A percentile compares a stretch with the other conserved stretches of the same genome.
Conservation (phyloP, 2,888 invertebrate genomes). For the Phaedon cochleariae region DNA sequence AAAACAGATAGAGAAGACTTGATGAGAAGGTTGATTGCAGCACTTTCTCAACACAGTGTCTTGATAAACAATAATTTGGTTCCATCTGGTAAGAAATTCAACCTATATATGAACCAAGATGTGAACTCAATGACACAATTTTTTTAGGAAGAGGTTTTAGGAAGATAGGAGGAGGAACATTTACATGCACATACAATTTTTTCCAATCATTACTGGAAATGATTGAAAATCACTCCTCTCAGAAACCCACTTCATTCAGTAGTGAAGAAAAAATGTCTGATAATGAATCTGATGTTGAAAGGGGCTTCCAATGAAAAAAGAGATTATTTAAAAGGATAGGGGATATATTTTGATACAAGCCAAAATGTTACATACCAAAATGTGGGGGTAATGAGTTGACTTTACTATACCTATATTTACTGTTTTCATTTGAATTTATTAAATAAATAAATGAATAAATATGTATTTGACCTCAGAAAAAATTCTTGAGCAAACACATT, state of each 20-base stretch:
- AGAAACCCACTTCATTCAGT: conserved; percentile 40
- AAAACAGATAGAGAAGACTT: conserved; percentile 69
- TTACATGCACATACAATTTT: conserved; percentile 65
- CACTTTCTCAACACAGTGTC: conserved; percentile 73
- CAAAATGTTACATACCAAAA: neutral
- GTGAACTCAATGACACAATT: neutral
- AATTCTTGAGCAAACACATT: no score
- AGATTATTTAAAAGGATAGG: neutral
- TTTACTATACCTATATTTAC: no score
- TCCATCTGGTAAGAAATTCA: conserved; percentile 59
- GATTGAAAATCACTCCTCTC: conserved; percentile 62
- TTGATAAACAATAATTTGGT: conserved; percentile 61
- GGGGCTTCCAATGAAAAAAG: conserved; percentile 29
- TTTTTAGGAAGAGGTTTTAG: conserved; percentile 61
- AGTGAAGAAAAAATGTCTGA: conserved; percentile 45
- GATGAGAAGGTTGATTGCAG: conserved; percentile 71
- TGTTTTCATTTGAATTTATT: no score
- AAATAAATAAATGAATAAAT: no score
- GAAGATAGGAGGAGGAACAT: conserved; percentile 68
- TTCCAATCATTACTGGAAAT: conserved; percentile 65
- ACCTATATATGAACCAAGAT: neutral
- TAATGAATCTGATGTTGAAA: conserved; percentile 32
- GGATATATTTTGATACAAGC: conserved; percentile 1
- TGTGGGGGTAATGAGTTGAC: no score
- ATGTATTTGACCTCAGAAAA: no score